Conservation (phyloP, 2,888 invertebrate species). For the Dromius quadrimaculatus region DNA sequence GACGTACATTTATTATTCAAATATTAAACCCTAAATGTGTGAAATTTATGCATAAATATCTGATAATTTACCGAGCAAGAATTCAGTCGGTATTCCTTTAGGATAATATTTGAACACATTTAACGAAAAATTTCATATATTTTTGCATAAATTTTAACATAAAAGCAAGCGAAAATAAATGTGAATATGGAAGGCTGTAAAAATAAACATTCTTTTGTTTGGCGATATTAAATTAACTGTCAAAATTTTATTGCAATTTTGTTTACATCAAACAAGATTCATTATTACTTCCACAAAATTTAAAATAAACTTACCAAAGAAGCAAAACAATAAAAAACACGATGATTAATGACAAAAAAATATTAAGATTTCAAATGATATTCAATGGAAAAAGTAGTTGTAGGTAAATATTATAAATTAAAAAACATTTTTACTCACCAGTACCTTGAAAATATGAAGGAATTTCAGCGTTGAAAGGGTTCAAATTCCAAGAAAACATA, state of each 20-base stretch:
- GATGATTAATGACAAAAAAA: slow-evolving; percentile 38
- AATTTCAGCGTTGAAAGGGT: slow-evolving; percentile 23
- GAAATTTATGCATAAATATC: slow-evolving; percentile 10
- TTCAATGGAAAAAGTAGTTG: slow-evolving; percentile 7
- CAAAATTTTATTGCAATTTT: slow-evolving; percentile 21
- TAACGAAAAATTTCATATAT: too few relatives aligned
- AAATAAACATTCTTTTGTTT: slow-evolving; percentile 39
- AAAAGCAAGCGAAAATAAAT: slow-evolving; percentile 3
- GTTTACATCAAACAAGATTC: slow-evolving; percentile 5
- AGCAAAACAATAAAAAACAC: slow-evolving; percentile 28
- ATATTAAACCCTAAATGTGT: slow-evolving; percentile 4
- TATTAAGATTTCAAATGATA: slow-evolving; percentile 19
- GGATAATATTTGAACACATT: too few relatives aligned
- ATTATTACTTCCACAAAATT: not conserved
- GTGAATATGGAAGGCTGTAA: not conserved
- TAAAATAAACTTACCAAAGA: not conserved
- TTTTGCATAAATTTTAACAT: too few relatives aligned
- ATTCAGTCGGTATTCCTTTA: not conserved
- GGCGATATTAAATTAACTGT: slow-evolving; percentile 26
- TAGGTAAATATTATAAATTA: slow-evolving; percentile 29
- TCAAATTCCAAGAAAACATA: slow-evolving; percentile 30
- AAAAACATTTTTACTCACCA: slow-evolving; percentile 29
- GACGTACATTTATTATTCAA: slow-evolving; percentile 2
- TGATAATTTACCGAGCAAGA: not conserved
- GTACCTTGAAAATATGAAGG: slow-evolving; percentile 1